Percentiles rank a stretch among this genome's conserved stretches.
Conservation (phyloP, 2,888 invertebrate genomes). For the Phasia obesa region DNA sequence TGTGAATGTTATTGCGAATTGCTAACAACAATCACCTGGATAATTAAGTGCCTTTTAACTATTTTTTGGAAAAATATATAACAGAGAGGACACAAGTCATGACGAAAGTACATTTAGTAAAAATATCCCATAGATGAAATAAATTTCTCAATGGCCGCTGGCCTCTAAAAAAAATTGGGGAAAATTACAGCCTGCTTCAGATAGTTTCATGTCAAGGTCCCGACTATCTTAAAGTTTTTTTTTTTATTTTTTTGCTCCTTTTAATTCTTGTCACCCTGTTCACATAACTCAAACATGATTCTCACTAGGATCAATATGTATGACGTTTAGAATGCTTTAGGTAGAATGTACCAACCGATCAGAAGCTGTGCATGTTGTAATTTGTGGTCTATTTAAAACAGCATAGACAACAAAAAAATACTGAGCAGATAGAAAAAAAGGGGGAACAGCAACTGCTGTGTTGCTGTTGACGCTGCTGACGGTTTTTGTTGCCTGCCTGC, state of each 20-base stretch:
- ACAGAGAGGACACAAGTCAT: no score
- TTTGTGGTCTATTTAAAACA: conserved; percentile 67
- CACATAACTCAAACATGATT: conserved; percentile 12
- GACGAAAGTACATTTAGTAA: no score
- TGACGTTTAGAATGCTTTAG: conserved; percentile 42
- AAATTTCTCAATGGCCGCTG: no score
- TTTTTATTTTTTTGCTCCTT: background rate
- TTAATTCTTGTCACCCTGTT: conserved; percentile 32
- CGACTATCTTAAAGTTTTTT: no score
- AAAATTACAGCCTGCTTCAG: no score
- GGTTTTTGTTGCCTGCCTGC: conserved; percentile 13
- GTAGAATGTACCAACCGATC: conserved; percentile 59
- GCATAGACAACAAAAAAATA: conserved; percentile 1
- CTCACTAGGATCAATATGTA: conserved; percentile 41
- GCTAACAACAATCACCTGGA: no score
- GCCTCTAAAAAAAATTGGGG: no score
- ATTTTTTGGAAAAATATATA: no score
- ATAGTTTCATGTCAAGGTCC: no score
- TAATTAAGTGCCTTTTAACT: no score
- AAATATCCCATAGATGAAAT: no score
- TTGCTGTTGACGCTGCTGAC: conserved; percentile 26
- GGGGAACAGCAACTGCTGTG: conserved; percentile 48
- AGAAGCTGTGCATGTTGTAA: conserved; percentile 68
- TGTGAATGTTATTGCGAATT: no score
- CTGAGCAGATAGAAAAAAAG: background rate